Evolutionary conservation across 2,888 invertebrate species (phyloP), one percentile per base, ranked within the genome.

Genomic region (Cheilosia scutellata): DNA sequence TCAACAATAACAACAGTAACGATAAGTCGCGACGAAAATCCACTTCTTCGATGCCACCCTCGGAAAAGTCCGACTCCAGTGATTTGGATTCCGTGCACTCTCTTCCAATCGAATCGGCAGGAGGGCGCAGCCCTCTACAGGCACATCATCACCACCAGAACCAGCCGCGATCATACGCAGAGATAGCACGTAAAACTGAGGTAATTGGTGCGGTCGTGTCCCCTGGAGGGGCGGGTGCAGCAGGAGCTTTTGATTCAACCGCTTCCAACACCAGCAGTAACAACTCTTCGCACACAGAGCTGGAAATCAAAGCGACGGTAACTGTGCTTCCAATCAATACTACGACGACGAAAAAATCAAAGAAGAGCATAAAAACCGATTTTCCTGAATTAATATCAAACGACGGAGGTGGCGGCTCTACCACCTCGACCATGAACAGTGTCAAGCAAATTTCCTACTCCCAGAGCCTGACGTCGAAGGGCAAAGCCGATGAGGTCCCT

Each of bases 71-170:
- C 91, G 96, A 96, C 91, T 96, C 97, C 89, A 96, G 96, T 90
- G 95, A 94, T 92, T 94, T 95, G 90, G 97, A 97, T 91, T 97
- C 97, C 16, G 96, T 97, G 88, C 96, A 97, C 93, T 97, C 97
- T 88, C 93, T 97, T 90, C 97, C 97, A 31, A 95, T 96, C 58
- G 94, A 94, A 87, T 91, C 92, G 37, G 91, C 90, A 13, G 62
- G 80, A 51, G 75, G 82, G n/a, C 51, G 88, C 63, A 80, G 87
- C 88, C 88, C 75, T 13, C 71, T 58, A 2, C 82, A 84, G 51
- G 68, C 5, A 40, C 79, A 79, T 63, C 88, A 84, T 88, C 88
- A 84, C 88, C 87, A 70, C 70, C 92, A 88, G 87, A 89, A 88
- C 89, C 92, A 88, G 89, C 92, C 89, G 88, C 93, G 90, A 91